Evolutionary conservation across 2,797 vertebrate species (phyloP).

Genomic region (Pygocentrus nattereri): DNA sequence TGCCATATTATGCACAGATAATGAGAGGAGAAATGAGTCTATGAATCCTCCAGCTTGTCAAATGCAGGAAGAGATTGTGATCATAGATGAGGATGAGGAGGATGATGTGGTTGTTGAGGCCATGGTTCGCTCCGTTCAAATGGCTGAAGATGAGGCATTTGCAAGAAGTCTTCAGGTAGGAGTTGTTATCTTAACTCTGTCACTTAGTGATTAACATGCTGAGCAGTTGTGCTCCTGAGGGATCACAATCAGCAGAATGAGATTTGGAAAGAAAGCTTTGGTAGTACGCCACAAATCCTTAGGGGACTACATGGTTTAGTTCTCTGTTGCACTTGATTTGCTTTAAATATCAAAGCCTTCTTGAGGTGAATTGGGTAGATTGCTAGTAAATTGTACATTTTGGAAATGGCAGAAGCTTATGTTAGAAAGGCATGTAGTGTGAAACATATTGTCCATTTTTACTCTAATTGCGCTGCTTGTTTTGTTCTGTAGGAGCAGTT

Average conservation of each 20-base stretch:
- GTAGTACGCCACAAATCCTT: too few species aligned
- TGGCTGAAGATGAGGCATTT: slow-evolving; percentile 78
- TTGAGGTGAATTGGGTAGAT: too few species aligned
- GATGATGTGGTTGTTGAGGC: slow-evolving; percentile 66
- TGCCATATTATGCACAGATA: neutral
- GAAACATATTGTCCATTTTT: neutral
- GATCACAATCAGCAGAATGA: too few species aligned
- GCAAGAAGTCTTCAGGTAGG: slow-evolving; percentile 79
- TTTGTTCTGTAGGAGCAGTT: slow-evolving; percentile 72
- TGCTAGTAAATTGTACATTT: too few species aligned
- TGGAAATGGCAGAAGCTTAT: neutral
- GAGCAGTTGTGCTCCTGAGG: neutral
- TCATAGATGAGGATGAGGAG: slow-evolving; percentile 72
- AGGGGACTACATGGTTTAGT: too few species aligned
- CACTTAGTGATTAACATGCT: neutral
- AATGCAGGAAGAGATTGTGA: slow-evolving; percentile 66
- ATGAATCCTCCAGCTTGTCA: neutral
- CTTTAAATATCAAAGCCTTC: too few species aligned
- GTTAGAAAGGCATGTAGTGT: too few species aligned
- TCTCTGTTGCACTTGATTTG: too few species aligned
- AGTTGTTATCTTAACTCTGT: neutral
- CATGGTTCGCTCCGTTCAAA: slow-evolving; percentile 68
- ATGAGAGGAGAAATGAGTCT: slow-evolving; percentile 2
- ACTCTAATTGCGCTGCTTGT: neutral
- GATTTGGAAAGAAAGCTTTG: too few species aligned